phyloP scores from a whole-genome alignment of 2,888 invertebrate genomes.

The Amblyjoppa proteus region DNA sequence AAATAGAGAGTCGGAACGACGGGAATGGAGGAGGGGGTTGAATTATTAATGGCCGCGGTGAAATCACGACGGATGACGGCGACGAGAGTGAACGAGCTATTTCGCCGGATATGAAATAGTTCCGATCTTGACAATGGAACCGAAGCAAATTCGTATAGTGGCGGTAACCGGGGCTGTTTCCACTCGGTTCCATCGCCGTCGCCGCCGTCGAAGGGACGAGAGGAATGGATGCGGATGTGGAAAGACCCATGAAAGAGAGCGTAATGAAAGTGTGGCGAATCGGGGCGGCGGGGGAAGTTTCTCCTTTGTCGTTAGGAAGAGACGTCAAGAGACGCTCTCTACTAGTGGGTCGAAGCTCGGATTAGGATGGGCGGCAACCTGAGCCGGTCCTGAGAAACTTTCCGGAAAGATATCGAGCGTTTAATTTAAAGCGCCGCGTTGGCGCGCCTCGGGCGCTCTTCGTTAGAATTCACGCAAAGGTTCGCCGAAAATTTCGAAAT shows the following conservation, averaged over 20 bases:
- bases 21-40: neutral
- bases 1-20: constrained; percentile 3
- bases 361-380: neutral
- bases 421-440: neutral
- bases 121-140: constrained; percentile 11
- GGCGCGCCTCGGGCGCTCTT: neutral
- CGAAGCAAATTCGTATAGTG: constrained; percentile 11
- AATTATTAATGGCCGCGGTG: constrained; percentile 15
- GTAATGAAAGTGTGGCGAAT: constrained; percentile 11
- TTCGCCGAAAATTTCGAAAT: neutral
- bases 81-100: constrained; percentile 10
- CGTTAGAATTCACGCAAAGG: neutral
- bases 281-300: neutral
- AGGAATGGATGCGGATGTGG: neutral
- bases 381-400: neutral
- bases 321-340: neutral
- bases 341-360: neutral
- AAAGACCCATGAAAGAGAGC: neutral
- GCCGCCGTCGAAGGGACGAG: neutral
- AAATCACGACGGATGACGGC: constrained; percentile 28
- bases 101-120: constrained; percentile 28
- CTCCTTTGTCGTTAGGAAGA: neutral
- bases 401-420: neutral
- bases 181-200: neutral
- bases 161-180: neutral